Conservation (phyloP, 2,113 vertebrate species). For the Clinocottus analis region DNA sequence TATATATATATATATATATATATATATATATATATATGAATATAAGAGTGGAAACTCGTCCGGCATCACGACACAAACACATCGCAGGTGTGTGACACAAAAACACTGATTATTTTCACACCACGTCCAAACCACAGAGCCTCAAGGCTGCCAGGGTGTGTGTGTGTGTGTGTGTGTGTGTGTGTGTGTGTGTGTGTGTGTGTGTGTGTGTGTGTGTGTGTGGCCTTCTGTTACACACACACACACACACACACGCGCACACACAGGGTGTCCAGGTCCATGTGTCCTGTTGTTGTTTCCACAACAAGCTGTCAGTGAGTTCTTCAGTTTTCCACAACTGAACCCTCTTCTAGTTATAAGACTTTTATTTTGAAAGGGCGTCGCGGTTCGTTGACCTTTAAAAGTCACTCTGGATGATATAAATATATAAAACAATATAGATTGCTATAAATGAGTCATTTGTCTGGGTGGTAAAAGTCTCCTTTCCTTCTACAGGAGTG, state of each 20-base stretch:
- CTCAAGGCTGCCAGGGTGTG: conserved; percentile 40
- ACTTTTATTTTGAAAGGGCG: conserved; percentile 3
- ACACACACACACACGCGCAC: not conserved
- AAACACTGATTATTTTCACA: conserved; percentile 27
- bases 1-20: no score
- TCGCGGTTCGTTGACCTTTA: not conserved
- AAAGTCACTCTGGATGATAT: no score
- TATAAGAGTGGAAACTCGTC: no score
- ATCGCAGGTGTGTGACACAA: conserved; percentile 10
- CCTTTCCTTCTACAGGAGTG: not conserved
- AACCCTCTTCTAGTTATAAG: not conserved
- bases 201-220: no score
- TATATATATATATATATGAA: no score
- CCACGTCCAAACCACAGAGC: conserved; percentile 37
- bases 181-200: no score
- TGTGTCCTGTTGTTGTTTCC: conserved; percentile 49
- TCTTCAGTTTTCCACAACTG: not conserved
- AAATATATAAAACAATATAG: no score
- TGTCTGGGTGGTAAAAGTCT: not conserved
- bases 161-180: not conserved
- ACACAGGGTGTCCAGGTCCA: conserved; percentile 44
- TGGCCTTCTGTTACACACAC: no score
- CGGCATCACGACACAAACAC: not conserved
- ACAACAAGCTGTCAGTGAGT: conserved; percentile 21
- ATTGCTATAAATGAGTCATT: no score